A percentile compares a stretch with the other conserved stretches of the same genome.
Evolutionary conservation across 1,140 invertebrate genomes (phyloP).

Genomic region (Drosophila subobscura): DNA sequence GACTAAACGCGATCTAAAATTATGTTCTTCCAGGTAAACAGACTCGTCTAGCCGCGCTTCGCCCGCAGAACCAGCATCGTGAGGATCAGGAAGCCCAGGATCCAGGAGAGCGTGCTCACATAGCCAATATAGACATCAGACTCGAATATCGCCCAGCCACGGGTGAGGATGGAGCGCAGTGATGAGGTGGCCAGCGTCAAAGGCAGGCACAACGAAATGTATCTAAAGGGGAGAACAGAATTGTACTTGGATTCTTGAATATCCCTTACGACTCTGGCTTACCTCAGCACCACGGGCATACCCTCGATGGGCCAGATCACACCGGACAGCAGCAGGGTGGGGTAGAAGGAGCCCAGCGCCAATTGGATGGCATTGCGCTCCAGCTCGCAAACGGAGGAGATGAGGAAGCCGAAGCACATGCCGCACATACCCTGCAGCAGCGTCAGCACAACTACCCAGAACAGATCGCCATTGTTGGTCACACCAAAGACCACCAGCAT

Average conservation of each 20-base stretch:
- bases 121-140: slow-evolving; percentile 95
- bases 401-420: slow-evolving; percentile 97
- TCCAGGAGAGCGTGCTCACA: slow-evolving; percentile 94
- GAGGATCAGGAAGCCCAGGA: slow-evolving; percentile 91
- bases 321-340: slow-evolving; percentile 94
- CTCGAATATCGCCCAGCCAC: slow-evolving; percentile 93
- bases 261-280: not conserved
- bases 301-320: slow-evolving; percentile 95
- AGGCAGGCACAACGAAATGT: slow-evolving; percentile 93
- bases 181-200: slow-evolving; percentile 96
- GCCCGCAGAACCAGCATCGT: slow-evolving; percentile 91
- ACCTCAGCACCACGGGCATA: slow-evolving; percentile 92
- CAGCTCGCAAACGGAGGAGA: slow-evolving; percentile 95
- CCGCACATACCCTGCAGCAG: slow-evolving; percentile 95
- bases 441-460: slow-evolving; percentile 92
- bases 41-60: slow-evolving; percentile 87
- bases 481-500: slow-evolving; percentile 95
- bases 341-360: slow-evolving; percentile 97
- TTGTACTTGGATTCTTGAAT: not conserved
- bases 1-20: slow-evolving; percentile 63
- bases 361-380: slow-evolving; percentile 97
- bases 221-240: slow-evolving; percentile 70
- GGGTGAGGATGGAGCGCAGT: slow-evolving; percentile 93
- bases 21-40: slow-evolving; percentile 19
- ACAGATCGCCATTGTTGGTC: slow-evolving; percentile 92